These are phyloP conservation scores for Anisognathus igniventris DNA, from an alignment of 2,797 vertebrate species.

Conservation along the genomic window DNA sequence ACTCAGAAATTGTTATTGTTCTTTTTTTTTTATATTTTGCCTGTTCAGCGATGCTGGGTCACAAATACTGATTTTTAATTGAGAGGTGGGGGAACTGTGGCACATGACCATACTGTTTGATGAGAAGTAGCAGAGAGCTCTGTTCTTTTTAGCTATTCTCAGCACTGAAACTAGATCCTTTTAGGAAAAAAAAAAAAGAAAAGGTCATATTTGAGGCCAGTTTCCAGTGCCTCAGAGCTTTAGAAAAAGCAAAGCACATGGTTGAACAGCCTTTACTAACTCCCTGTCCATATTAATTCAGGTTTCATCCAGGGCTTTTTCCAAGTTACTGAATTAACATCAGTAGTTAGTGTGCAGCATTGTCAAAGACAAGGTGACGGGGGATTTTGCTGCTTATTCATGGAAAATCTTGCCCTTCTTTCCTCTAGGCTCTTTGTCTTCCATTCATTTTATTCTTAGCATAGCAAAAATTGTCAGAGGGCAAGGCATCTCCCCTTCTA, in stretches of 20 bases:
- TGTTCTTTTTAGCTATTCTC: background rate
- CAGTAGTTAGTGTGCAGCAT: background rate
- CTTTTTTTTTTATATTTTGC: background rate
- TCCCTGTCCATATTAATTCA: constrained; percentile 5
- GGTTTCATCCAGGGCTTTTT: constrained; percentile 17
- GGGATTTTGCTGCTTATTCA: constrained; percentile 18
- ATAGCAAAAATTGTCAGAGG: background rate
- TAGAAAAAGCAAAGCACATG: constrained; percentile 2
- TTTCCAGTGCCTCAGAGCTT: constrained; percentile 13
- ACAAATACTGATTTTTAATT: background rate
- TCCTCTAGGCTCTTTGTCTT: background rate
- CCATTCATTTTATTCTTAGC: constrained; percentile 13
- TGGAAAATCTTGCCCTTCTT: background rate
- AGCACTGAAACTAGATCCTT: background rate
- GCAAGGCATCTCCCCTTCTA: background rate
- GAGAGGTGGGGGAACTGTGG: background rate
- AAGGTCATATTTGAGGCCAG: background rate
- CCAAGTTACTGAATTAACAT: constrained; percentile 23
- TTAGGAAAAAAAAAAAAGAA: background rate
- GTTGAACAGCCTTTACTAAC: background rate
- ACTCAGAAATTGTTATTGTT: background rate
- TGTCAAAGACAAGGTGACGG: constrained; percentile 1
- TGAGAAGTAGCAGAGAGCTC: background rate
- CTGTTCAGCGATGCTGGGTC: background rate
- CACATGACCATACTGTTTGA: background rate